A percentile compares a stretch with the other conserved stretches of the same genome.
phyloP scores from a whole-genome alignment of 2,113 vertebrate genomes.

The Turdus rufiventris region DNA sequence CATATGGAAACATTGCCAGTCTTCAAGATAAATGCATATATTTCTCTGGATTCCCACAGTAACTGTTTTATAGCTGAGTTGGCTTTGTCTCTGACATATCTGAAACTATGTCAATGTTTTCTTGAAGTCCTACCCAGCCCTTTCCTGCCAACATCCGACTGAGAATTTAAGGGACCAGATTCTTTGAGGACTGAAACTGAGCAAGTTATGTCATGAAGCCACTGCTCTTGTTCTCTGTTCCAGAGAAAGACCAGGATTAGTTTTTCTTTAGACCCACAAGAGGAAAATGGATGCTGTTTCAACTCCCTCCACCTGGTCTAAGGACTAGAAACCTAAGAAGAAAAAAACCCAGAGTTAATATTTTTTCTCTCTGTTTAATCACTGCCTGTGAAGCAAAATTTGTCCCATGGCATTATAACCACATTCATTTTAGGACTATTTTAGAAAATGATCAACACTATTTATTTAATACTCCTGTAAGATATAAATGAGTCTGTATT shows the following conservation, averaged over 20 bases:
- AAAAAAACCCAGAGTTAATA: neutral
- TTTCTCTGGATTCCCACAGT: neutral
- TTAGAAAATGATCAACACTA: neutral
- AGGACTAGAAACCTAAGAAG: neutral
- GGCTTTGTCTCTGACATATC: neutral
- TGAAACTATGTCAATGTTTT: neutral
- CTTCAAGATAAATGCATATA: neutral
- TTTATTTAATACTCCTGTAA: conserved; percentile 5
- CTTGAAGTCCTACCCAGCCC: neutral
- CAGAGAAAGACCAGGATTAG: neutral
- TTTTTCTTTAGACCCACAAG: neutral
- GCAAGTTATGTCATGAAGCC: neutral
- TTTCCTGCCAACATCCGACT: neutral
- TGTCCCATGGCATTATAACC: neutral
- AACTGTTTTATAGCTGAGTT: neutral
- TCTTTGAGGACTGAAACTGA: conserved; percentile 9
- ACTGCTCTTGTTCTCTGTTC: neutral
- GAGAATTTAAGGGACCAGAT: conserved; percentile 3
- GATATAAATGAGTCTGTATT: neutral
- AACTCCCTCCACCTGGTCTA: neutral
- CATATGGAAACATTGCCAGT: neutral
- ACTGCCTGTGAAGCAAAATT: neutral
- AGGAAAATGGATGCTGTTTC: neutral
- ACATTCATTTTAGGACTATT: neutral
- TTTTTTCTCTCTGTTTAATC: neutral